Evolutionary conservation across 2,888 invertebrate species (phyloP), one percentile per base, ranked within the genome.

Genomic region (Diplolepis rosae): DNA sequence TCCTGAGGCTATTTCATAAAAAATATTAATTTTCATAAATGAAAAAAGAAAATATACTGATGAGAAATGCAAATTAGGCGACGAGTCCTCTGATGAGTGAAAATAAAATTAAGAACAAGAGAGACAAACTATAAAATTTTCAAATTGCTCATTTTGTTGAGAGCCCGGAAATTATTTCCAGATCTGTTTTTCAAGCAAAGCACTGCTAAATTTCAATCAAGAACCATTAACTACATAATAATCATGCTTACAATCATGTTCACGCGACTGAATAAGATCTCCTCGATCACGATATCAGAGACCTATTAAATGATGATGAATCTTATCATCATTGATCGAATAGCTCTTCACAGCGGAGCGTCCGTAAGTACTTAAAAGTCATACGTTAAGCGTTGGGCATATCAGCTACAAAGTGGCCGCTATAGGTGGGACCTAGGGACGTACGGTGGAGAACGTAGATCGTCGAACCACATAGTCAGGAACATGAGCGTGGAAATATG

Each of bases 401-500:
- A 77, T 75, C 74, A 71, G 74, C 73, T 73, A 77, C 74, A 77
- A 77, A 77, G 77, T 77, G 74, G 71, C 74, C 77, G 73, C 76
- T 74, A 72, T 72, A 72, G 76, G 74, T 71, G 71, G 74, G 69
- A 68, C 71, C 68, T 50, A 52, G 69, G 68, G 65, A 50, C 56
- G 71, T 68, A 70, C 70, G 75, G 68, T 75, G 73, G 73, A 68
- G 72, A 74, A 74, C 73, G 74, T 74, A 68, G 72, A 75, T 77
- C 71, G 74, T 71, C 74, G 77, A 69, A 65, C 75, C 74, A 69
- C 74, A 73, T 73, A 74, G 74, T 65, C 74, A 70, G 50, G 66
- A 73, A 75, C 75, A 75, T 73, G 75, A 75, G 75, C 77, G 73
- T 77, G 77, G 77, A 77, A 77, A 75, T 77, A 75, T 85, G 85